Conservation (phyloP, 1,140 invertebrate genomes). For the Pseudobourletiella spinata region DNA sequence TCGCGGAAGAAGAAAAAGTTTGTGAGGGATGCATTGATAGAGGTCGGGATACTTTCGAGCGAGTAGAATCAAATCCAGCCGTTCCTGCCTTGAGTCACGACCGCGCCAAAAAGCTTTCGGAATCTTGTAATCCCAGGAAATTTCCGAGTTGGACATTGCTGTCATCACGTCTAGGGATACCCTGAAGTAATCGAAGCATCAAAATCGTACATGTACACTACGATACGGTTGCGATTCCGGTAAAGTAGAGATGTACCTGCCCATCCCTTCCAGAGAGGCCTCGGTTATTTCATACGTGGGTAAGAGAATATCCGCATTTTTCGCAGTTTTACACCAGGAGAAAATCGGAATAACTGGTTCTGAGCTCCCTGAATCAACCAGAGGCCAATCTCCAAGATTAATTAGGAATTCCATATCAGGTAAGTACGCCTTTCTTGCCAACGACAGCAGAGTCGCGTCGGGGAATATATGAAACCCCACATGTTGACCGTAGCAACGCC, state of each 20-base stretch:
- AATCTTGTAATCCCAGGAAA: slow-evolving; percentile 63
- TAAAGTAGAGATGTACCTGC: slow-evolving; percentile 19
- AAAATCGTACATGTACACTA: not conserved
- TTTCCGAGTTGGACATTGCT: slow-evolving; percentile 67
- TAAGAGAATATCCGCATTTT: slow-evolving; percentile 78
- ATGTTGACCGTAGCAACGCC: slow-evolving; percentile 85
- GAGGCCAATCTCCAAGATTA: slow-evolving; percentile 93
- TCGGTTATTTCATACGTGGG: slow-evolving; percentile 94
- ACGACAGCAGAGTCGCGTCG: slow-evolving; percentile 75
- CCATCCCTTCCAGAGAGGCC: slow-evolving; percentile 67
- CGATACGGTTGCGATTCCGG: not conserved
- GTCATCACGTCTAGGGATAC: slow-evolving; percentile 82
- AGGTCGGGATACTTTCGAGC: slow-evolving; percentile 65
- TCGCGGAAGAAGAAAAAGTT: slow-evolving; percentile 94
- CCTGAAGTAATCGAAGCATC: slow-evolving; percentile 45
- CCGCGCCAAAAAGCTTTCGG: slow-evolving; percentile 82
- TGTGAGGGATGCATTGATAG: slow-evolving; percentile 83
- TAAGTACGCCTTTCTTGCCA: slow-evolving; percentile 69
- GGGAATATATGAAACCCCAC: slow-evolving; percentile 95
- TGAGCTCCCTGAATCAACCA: slow-evolving; percentile 49
- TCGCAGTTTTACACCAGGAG: slow-evolving; percentile 81
- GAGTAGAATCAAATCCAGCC: slow-evolving; percentile 74
- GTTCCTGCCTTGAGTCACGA: slow-evolving; percentile 71
- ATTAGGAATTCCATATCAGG: slow-evolving; percentile 85
- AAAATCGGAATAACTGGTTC: slow-evolving; percentile 67